Conservation (phyloP, 2,113 vertebrate species). For the Chaetops frenatus region DNA sequence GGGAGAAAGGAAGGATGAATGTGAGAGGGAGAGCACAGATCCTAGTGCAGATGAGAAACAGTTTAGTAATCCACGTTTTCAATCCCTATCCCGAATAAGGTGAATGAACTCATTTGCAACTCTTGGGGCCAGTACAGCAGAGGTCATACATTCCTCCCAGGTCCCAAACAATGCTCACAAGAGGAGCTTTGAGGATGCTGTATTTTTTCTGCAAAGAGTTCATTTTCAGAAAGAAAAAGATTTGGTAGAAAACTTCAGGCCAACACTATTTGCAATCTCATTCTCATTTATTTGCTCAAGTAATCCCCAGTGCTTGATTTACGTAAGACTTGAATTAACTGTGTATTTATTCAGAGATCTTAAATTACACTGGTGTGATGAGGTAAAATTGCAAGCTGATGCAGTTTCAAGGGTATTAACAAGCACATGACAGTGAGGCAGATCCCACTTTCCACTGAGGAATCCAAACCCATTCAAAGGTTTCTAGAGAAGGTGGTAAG, state of each 20-base stretch:
- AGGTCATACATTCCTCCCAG: not conserved
- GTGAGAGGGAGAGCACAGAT: not conserved
- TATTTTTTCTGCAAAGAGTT: not conserved
- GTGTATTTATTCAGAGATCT: slow-evolving; percentile 54
- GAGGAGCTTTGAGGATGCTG: not conserved
- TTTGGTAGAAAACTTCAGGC: not conserved
- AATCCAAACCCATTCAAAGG: not conserved
- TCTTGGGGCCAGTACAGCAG: not conserved
- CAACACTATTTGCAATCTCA: not conserved
- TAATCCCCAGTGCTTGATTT: slow-evolving; percentile 59
- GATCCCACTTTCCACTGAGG: not conserved
- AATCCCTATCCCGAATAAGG: accelerated
- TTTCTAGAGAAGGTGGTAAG: not conserved
- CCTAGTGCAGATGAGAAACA: not conserved
- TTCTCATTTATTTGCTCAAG: slow-evolving; percentile 53
- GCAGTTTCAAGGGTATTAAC: slow-evolving; percentile 46
- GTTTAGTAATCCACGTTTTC: not conserved
- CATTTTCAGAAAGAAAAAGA: not conserved
- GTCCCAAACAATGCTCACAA: not conserved
- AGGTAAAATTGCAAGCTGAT: slow-evolving; percentile 45
- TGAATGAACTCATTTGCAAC: not conserved
- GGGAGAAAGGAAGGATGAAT: not conserved
- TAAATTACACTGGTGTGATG: slow-evolving; percentile 30
- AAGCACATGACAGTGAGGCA: not conserved
- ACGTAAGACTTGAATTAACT: slow-evolving; percentile 55